These are phyloP conservation scores for Gonioctena quinquepunctata DNA, from an alignment of 1,140 invertebrate genomes.

Conservation along the genomic window DNA sequence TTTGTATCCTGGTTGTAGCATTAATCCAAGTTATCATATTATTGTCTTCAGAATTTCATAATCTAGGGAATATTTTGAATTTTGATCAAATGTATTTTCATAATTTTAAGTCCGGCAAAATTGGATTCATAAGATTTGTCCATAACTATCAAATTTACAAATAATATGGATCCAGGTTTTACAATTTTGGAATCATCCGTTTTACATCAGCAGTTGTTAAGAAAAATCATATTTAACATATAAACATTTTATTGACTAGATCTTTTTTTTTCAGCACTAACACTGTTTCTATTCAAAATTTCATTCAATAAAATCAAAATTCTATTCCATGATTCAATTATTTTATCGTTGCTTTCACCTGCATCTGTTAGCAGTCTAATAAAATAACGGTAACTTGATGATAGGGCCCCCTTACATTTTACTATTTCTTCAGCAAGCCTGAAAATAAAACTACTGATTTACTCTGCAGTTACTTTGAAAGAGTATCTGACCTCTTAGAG, in stretches of 20 bases:
- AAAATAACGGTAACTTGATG: conserved; percentile 38
- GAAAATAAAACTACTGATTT: conserved; percentile 30
- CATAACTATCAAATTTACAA: no score
- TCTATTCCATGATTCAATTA: not conserved
- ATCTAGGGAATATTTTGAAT: no score
- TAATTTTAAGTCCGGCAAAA: no score
- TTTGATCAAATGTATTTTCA: no score
- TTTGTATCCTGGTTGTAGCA: no score
- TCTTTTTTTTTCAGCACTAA: not conserved
- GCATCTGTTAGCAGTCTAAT: conserved; percentile 47
- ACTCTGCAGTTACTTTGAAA: not conserved
- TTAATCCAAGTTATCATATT: no score
- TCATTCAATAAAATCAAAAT: not conserved
- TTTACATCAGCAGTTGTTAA: no score
- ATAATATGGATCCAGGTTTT: no score
- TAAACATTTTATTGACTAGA: not conserved
- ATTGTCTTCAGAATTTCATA: no score
- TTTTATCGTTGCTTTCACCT: conserved; percentile 28
- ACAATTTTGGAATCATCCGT: no score
- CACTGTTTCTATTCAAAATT: not conserved
- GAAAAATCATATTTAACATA: not conserved
- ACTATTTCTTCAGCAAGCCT: conserved; percentile 42
- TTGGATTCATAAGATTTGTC: no score
- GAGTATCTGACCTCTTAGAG: not conserved
- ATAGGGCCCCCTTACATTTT: conserved; percentile 44